Percentiles rank a stretch among this genome's conserved stretches.
phyloP scores from a whole-genome alignment of 2,797 vertebrate species.

The Columba guinea region DNA sequence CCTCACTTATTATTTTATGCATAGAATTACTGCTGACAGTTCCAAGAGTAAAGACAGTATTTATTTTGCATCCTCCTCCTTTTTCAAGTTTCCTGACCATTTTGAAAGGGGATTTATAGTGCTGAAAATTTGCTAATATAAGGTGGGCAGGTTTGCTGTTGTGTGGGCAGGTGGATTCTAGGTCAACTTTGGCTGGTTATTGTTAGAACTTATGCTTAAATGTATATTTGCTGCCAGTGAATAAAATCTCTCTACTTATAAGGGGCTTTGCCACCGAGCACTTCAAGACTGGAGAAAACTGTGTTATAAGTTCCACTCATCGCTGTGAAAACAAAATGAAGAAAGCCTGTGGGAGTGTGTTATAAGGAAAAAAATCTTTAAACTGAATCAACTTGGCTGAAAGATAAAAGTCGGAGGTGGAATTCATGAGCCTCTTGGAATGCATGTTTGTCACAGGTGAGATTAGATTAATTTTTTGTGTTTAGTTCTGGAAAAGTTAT shows the following conservation, averaged over 20 bases:
- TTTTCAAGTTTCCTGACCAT: background rate
- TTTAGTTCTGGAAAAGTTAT: conserved; percentile 20
- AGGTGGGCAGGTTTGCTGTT: background rate
- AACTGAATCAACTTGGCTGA: background rate
- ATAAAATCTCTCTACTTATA: background rate
- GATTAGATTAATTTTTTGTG: background rate
- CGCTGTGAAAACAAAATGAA: background rate
- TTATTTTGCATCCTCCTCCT: background rate
- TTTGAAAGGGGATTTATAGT: background rate
- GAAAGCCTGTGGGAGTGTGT: background rate
- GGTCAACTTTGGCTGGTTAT: background rate
- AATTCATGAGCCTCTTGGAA: background rate
- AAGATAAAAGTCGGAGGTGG: background rate
- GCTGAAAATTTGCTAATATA: background rate
- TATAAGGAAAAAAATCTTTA: background rate
- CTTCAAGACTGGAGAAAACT: background rate
- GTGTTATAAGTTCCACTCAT: background rate
- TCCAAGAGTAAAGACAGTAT: background rate
- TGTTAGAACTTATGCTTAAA: background rate
- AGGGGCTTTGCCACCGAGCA: background rate
- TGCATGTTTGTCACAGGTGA: conserved; percentile 22
- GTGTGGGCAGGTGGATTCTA: background rate
- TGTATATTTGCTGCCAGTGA: background rate
- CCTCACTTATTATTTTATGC: conserved; percentile 7
- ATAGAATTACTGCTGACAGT: background rate